Base-by-base conservation (phyloP, 2,113 vertebrate genomes). In the Trachemys scripta region DNA sequence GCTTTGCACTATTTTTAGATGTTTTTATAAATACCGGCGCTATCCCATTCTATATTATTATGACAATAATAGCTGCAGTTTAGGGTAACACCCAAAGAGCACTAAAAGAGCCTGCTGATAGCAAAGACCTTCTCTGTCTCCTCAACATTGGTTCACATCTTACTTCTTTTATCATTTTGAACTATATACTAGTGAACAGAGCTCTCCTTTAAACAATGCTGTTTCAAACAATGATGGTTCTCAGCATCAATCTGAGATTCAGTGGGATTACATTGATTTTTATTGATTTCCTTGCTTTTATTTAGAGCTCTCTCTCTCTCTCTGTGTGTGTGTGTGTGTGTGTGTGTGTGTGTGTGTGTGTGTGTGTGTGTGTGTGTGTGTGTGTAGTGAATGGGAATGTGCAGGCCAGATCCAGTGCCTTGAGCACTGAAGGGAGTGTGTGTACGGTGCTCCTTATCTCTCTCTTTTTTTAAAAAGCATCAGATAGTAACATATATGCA, bases 401-500 rank as follows among this genome's bases (percentile, higher is more conserved):
- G 22, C 25, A 78, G 42, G 3, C 42, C 12, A 78, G 75, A 47
- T 47, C 22, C 42, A 47, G 75, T 78, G 42, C 75, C 25, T 27
- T 5, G 10, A 47, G 42, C 75, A 78, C 10, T 78, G 75, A 45
- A 47, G 75, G 72, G 10, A 47, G 10, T 22, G 38, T 14, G 4
- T 47, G 24, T 78, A 13, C 13, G 5, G 24, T 72, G n/a, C 31
- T 69, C 65, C 8, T 69, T n/a, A 35, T 13, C 8, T 69, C 35
- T 38, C 29, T 38, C 10, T 78, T 45, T 78, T 45, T 76, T 4
- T 27, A 76, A 45, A 24, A 42, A 78, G 12, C 42, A 27, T 72
- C 3, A 1, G 2, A 42, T 16, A 29, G 13, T 62, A 57, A 65
- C 69, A n/a, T 0, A 0, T 4, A 0, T 2, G 0, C 1, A 16